Conservation (phyloP, 2,113 vertebrate genomes). For the Calidris pygmaea region DNA sequence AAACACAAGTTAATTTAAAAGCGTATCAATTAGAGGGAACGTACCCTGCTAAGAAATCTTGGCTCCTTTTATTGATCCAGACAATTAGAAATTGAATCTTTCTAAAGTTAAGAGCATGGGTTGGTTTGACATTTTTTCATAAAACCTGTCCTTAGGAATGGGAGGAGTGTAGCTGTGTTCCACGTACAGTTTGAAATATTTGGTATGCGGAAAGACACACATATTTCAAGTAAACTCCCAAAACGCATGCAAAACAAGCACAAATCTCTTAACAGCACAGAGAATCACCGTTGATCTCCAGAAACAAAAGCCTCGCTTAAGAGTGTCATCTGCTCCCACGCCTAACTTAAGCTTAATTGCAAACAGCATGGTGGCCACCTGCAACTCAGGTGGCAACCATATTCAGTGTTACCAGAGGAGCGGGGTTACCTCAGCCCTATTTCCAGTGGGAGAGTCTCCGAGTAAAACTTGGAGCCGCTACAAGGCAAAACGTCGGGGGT, state of each 20-base stretch:
- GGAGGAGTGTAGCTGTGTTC: background rate
- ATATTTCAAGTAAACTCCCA: background rate
- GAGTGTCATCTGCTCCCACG: background rate
- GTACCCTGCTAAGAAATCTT: constrained; percentile 10
- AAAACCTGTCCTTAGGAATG: background rate
- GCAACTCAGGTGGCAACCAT: background rate
- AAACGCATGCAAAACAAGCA: background rate
- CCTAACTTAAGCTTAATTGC: background rate
- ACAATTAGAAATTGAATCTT: background rate
- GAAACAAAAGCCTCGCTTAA: background rate
- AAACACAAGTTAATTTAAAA: constrained; percentile 62
- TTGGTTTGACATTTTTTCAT: background rate
- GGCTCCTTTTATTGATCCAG: constrained; percentile 25
- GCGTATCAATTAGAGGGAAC: constrained; percentile 36
- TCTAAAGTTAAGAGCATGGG: background rate
- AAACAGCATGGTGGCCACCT: background rate
- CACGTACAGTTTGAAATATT: background rate
- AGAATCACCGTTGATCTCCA: background rate
- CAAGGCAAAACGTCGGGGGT: fast-evolving
- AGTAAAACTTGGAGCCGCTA: background rate
- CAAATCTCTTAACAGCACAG: background rate
- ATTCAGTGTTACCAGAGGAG: background rate
- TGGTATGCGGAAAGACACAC: background rate
- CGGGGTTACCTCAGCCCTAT: background rate
- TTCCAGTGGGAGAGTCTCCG: background rate